phyloP scores from a whole-genome alignment of 2,113 vertebrate species.

The Atractosteus spatula region DNA sequence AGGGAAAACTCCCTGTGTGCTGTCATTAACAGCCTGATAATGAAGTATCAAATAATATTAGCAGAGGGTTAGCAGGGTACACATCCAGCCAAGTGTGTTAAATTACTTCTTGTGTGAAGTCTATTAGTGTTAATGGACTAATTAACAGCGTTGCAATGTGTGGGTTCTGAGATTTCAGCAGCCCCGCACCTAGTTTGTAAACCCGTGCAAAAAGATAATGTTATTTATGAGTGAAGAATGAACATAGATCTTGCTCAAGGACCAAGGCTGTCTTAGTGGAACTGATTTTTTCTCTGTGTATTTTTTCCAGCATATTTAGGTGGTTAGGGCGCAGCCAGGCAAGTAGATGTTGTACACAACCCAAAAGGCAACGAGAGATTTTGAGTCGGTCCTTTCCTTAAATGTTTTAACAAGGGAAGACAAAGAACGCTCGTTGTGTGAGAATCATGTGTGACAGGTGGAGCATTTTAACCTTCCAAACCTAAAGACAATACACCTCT shows the following conservation, averaged over 20 bases:
- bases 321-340: too few species aligned
- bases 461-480: constrained; percentile 19
- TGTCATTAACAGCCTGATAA: constrained; percentile 35
- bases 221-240: neutral
- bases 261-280: neutral
- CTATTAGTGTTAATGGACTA: constrained; percentile 46
- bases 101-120: constrained; percentile 39
- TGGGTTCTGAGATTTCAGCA: constrained; percentile 3
- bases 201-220: neutral
- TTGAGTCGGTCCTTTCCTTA: too few species aligned
- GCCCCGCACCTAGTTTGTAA: constrained; percentile 2
- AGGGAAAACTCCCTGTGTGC: constrained; percentile 3
- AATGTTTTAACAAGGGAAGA: too few species aligned
- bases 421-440: too few species aligned
- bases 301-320: too few species aligned
- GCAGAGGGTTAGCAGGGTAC: constrained; percentile 32
- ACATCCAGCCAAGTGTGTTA: constrained; percentile 32
- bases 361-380: too few species aligned
- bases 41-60: constrained; percentile 35
- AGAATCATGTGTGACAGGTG: too few species aligned
- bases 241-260: neutral
- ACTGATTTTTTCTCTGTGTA: too few species aligned
- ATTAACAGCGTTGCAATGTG: constrained; percentile 28
- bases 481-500: neutral
- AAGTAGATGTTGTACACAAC: too few species aligned